Conservation (phyloP, 2,888 invertebrate genomes). For the Oxyscelio sp. region DNA sequence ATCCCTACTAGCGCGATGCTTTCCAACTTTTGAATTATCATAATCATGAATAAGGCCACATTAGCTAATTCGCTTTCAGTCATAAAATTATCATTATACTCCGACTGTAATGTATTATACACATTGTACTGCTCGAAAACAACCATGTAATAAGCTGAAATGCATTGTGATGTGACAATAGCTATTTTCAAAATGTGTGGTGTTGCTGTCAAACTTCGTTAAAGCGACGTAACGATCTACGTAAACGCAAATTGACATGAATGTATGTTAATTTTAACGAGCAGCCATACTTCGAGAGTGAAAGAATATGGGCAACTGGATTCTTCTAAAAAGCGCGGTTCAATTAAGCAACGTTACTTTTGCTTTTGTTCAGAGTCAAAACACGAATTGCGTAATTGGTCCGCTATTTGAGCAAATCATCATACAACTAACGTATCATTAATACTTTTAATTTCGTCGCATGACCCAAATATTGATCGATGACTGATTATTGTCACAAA, state of each 20-base stretch:
- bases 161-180: constrained; percentile 23
- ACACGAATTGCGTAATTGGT: too few relatives aligned
- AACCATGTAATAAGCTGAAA: constrained; percentile 29
- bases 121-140: constrained; percentile 18
- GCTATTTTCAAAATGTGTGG: constrained; percentile 6
- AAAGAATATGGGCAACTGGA: background rate
- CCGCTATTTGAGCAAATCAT: too few relatives aligned
- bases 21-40: constrained; percentile 31
- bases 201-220: constrained; percentile 27
- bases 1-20: background rate
- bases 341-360: too few relatives aligned
- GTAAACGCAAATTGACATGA: background rate
- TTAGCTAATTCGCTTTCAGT: constrained; percentile 24
- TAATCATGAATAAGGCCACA: constrained; percentile 29
- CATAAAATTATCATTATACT: constrained; percentile 40
- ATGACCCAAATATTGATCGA: too few relatives aligned
- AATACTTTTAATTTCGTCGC: too few relatives aligned
- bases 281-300: background rate
- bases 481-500: too few relatives aligned
- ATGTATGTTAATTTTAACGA: background rate
- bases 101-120: constrained; percentile 19
- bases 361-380: too few relatives aligned
- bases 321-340: too few relatives aligned
- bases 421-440: too few relatives aligned
- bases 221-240: constrained; percentile 23